phyloP scores from a whole-genome alignment of 2,888 invertebrate species.

The Drosophila silvestris region DNA sequence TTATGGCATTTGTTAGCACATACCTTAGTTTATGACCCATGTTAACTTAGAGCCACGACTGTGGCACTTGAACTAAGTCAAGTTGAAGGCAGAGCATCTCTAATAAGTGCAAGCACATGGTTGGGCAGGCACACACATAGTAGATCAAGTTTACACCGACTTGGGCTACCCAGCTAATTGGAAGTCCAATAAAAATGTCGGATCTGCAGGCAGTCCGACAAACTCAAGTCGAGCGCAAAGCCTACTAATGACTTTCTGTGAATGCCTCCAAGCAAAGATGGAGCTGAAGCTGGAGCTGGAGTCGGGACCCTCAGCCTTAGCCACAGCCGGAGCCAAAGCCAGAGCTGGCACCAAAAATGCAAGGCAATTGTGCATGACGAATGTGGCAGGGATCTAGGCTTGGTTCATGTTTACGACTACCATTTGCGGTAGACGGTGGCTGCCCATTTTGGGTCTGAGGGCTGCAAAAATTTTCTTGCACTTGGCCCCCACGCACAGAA shows the following conservation, averaged over 20 bases:
- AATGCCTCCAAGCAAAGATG: conserved; percentile 57
- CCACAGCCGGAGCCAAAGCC: conserved; percentile 7
- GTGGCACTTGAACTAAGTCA: conserved; percentile 5
- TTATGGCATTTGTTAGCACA: not conserved
- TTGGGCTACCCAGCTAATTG: conserved; percentile 74
- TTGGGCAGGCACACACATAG: conserved; percentile 50
- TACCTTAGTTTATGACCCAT: not conserved
- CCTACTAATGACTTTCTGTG: conserved; percentile 80
- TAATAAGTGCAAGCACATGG: conserved; percentile 22
- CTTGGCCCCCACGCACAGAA: conserved; percentile 21
- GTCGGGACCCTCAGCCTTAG: conserved; percentile 6
- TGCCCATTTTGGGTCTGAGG: conserved; percentile 51
- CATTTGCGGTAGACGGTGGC: conserved; percentile 72
- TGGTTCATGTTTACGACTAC: conserved; percentile 71
- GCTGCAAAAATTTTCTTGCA: conserved; percentile 67
- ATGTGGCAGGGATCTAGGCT: conserved; percentile 68
- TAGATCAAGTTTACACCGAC: conserved; percentile 78
- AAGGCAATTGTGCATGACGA: conserved; percentile 79
- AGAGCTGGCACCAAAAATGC: conserved; percentile 48
- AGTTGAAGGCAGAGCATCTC: conserved; percentile 27
- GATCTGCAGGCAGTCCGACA: conserved; percentile 72
- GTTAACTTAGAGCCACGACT: not conserved
- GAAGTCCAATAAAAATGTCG: conserved; percentile 82
- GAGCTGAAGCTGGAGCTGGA: conserved; percentile 3
- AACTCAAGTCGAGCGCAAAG: conserved; percentile 74